These are phyloP conservation scores for Cephus pulcher DNA, from an alignment of 2,888 invertebrate genomes.

Conservation along the genomic window DNA sequence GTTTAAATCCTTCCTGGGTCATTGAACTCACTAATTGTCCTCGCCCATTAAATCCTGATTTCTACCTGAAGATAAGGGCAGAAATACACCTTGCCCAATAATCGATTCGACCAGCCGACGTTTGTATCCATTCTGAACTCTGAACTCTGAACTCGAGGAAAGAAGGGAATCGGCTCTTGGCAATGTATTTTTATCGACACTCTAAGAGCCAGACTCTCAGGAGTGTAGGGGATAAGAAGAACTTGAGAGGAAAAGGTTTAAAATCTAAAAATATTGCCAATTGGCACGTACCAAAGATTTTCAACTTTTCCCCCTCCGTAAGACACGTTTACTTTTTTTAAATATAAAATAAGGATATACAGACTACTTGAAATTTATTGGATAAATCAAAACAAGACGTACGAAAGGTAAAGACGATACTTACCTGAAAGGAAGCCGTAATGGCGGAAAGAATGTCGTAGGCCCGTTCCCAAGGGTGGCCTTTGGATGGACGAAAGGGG, in stretches of 20 bases:
- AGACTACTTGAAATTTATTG: neutral
- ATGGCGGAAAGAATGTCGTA: slow-evolving; percentile 90
- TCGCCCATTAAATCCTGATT: neutral
- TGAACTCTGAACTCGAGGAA: neutral
- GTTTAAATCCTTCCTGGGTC: neutral
- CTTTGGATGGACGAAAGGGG: slow-evolving; percentile 81
- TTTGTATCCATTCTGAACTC: neutral
- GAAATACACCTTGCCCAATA: neutral
- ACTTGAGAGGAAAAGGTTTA: neutral
- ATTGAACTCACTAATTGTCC: neutral
- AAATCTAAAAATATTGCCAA: slow-evolving; percentile 2
- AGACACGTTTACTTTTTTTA: neutral
- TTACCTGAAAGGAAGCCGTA: slow-evolving; percentile 88
- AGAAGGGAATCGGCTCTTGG: neutral
- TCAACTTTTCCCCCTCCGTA: neutral
- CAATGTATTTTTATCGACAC: neutral
- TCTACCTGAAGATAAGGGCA: neutral
- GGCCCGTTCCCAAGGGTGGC: slow-evolving; percentile 78
- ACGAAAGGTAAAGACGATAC: slow-evolving; percentile 29
- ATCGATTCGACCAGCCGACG: neutral
- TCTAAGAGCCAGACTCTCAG: neutral
- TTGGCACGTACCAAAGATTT: neutral
- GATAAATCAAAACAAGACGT: neutral
- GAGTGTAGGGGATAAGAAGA: neutral
- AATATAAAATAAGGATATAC: neutral